Evolutionary conservation across 2,113 vertebrate species (phyloP).

Genomic region (Eulemur macaco): DNA sequence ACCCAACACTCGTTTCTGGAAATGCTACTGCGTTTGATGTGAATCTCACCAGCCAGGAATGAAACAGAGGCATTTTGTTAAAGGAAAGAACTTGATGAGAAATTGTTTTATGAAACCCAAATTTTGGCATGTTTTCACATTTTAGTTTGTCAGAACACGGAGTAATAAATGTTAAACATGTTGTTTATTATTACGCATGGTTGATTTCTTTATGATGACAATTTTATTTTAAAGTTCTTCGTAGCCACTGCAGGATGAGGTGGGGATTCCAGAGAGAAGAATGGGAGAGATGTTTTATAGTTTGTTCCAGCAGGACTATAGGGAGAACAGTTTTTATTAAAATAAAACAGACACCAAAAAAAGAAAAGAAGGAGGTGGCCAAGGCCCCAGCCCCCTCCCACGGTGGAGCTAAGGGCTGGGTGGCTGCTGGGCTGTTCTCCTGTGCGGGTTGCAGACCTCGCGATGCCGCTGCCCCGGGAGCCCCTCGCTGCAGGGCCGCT

Average conservation of each 20-base stretch:
- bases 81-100: constrained; percentile 72
- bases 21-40: not conserved
- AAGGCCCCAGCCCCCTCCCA: not conserved
- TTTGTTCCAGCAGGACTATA: not conserved
- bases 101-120: constrained; percentile 72
- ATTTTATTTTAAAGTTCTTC: constrained; percentile 52
- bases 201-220: constrained; percentile 65
- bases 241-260: not conserved
- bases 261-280: not conserved
- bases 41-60: not conserved
- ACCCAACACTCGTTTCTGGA: not conserved
- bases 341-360: not conserved
- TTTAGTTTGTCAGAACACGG: constrained; percentile 65
- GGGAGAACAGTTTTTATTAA: not conserved
- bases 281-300: not conserved
- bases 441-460: not conserved
- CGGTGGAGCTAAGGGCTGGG: accelerated
- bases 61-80: constrained; percentile 57
- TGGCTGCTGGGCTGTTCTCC: not conserved
- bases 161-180: constrained; percentile 62
- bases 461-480: accelerated
- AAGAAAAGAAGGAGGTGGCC: not conserved
- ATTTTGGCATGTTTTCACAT: constrained; percentile 73
- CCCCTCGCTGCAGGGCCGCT: accelerated
- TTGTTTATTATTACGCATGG: constrained; percentile 51